Conservation (phyloP, 2,113 vertebrate genomes). For the Cavia aperea region DNA sequence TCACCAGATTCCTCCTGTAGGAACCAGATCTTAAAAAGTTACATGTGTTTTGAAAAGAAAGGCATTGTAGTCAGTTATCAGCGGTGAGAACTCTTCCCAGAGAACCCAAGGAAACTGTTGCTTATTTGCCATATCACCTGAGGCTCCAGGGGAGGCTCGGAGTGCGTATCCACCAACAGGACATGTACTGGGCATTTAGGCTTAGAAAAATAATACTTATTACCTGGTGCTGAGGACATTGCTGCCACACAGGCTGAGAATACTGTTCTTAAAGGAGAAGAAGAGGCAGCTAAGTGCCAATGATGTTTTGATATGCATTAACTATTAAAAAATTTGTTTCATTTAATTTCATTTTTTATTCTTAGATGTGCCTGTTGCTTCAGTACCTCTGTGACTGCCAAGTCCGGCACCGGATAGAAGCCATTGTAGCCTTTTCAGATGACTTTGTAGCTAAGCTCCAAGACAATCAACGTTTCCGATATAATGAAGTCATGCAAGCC, state of each 20-base stretch:
- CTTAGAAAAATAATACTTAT: background rate
- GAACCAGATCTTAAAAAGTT: background rate
- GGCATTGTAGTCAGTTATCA: background rate
- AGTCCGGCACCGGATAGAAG: constrained; percentile 93
- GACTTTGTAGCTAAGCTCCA: constrained; percentile 95
- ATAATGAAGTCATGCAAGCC: constrained; percentile 98
- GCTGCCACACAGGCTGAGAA: background rate
- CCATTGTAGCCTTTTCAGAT: constrained; percentile 94
- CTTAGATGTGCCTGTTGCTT: constrained; percentile 94
- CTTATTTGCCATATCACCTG: background rate
- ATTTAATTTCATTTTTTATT: background rate
- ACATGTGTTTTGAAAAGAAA: background rate
- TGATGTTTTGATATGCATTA: background rate
- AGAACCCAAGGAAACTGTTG: background rate
- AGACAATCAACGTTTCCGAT: constrained; percentile 94
- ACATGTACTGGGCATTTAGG: background rate
- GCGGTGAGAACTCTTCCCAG: background rate
- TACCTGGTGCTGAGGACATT: background rate
- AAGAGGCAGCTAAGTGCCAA: background rate
- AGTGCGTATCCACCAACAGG: background rate
- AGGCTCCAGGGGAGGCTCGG: background rate
- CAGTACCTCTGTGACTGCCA: constrained; percentile 97
- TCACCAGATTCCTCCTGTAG: background rate
- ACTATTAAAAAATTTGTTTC: background rate
- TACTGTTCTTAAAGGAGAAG: background rate